Evolutionary conservation across 2,797 vertebrate species (phyloP).

Genomic region (Anomalospiza imberbis): DNA sequence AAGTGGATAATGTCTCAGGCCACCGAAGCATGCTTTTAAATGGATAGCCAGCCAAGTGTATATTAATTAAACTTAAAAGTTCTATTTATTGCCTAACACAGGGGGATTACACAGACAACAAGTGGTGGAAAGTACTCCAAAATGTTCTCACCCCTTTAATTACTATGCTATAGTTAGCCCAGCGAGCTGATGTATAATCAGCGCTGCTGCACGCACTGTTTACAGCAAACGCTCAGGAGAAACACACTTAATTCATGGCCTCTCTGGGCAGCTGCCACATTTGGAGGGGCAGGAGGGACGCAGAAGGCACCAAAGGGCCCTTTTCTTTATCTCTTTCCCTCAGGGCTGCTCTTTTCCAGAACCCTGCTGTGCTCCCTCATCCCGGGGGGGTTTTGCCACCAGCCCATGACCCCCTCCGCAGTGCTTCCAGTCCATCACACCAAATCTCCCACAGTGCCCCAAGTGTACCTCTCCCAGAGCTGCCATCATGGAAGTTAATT

Average conservation of each 20-base stretch:
- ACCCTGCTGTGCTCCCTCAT: fast-evolving
- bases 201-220: conserved; percentile 44
- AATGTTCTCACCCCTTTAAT: conserved; percentile 79
- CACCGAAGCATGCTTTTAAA: conserved; percentile 58
- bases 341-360: neutral
- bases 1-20: conserved; percentile 61
- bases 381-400: fast-evolving
- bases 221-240: conserved; percentile 32
- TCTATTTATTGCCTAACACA: conserved; percentile 76
- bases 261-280: neutral
- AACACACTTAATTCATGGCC: conserved; percentile 27
- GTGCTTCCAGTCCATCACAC: neutral
- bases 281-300: neutral
- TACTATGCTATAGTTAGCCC: conserved; percentile 75
- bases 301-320: neutral
- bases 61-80: conserved; percentile 79
- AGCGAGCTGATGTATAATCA: conserved; percentile 69
- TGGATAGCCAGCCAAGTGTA: conserved; percentile 72
- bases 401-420: fast-evolving
- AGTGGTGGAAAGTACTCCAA: conserved; percentile 73
- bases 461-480: neutral
- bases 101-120: conserved; percentile 72
- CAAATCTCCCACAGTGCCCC: neutral
- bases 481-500: neutral
- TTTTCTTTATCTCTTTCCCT: neutral